Conservation (phyloP, 2,888 invertebrate genomes). For the Lapara coniferarum region DNA sequence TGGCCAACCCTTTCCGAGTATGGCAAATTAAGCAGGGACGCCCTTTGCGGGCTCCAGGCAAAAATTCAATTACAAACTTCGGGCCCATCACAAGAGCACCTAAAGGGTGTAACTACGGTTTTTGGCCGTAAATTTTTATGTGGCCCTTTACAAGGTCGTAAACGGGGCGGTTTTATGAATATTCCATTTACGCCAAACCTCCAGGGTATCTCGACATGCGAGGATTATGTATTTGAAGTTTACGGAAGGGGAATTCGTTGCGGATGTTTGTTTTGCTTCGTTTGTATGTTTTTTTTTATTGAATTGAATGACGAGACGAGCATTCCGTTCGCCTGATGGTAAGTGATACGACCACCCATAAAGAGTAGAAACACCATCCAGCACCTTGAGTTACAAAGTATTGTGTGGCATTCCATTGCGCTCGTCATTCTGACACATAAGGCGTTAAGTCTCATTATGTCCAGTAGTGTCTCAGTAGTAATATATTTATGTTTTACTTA, state of each 20-base stretch:
- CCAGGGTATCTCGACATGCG: constrained; percentile 43
- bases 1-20: constrained; percentile 72
- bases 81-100: constrained; percentile 77
- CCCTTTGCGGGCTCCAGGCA: constrained; percentile 82
- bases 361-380: too few species aligned
- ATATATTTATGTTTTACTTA: not conserved
- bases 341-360: too few species aligned
- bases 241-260: constrained; percentile 45
- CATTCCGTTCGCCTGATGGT: too few species aligned
- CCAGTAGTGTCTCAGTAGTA: too few species aligned
- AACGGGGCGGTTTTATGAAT: constrained; percentile 80
- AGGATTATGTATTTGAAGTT: constrained; percentile 59
- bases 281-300: too few species aligned
- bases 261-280: constrained; percentile 44
- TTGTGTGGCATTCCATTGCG: too few species aligned
- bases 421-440: too few species aligned
- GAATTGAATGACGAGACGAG: too few species aligned
- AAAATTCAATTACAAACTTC: constrained; percentile 84
- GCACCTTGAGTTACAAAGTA: too few species aligned
- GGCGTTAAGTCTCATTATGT: too few species aligned
- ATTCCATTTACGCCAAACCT: constrained; percentile 74
- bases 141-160: constrained; percentile 80
- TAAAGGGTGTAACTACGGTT: constrained; percentile 69
- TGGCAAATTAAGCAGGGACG: constrained; percentile 79
- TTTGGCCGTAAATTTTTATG: constrained; percentile 81